Conservation (phyloP, 1,140 invertebrate genomes). For the Aplysia californica region DNA sequence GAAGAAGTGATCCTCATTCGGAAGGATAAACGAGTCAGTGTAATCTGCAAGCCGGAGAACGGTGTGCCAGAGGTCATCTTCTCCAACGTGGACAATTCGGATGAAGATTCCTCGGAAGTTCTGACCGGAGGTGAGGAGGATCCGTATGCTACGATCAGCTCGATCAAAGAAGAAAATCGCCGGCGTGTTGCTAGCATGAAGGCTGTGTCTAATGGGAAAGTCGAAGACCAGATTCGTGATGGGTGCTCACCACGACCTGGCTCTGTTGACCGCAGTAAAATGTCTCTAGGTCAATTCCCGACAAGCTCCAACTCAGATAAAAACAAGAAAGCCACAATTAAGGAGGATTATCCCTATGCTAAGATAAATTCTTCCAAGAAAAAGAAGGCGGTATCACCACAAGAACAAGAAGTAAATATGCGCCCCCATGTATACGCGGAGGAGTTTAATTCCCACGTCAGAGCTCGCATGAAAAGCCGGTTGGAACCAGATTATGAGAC, state of each 20-base stretch:
- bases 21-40: slow-evolving; percentile 27
- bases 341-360: slow-evolving; percentile 12
- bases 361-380: slow-evolving; percentile 12
- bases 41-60: slow-evolving; percentile 21
- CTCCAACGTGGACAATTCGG: slow-evolving; percentile 10
- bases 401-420: background rate
- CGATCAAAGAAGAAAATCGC: slow-evolving; percentile 12
- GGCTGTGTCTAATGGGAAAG: no score
- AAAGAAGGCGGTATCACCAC: background rate
- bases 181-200: no score
- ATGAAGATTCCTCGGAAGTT: slow-evolving; percentile 13
- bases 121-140: slow-evolving; percentile 10
- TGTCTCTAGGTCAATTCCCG: no score
- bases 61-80: slow-evolving; percentile 20
- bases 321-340: no score
- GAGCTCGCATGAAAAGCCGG: background rate
- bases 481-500: slow-evolving; percentile 27
- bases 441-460: background rate
- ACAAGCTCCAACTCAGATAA: no score
- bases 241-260: no score
- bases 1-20: slow-evolving; percentile 24
- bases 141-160: slow-evolving; percentile 24
- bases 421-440: background rate
- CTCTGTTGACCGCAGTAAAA: no score
- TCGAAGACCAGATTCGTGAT: no score